Percentiles rank a stretch among this genome's conserved stretches.
Evolutionary conservation across 2,888 invertebrate genomes (phyloP).

Genomic region (Holacanthella duospinosa): DNA sequence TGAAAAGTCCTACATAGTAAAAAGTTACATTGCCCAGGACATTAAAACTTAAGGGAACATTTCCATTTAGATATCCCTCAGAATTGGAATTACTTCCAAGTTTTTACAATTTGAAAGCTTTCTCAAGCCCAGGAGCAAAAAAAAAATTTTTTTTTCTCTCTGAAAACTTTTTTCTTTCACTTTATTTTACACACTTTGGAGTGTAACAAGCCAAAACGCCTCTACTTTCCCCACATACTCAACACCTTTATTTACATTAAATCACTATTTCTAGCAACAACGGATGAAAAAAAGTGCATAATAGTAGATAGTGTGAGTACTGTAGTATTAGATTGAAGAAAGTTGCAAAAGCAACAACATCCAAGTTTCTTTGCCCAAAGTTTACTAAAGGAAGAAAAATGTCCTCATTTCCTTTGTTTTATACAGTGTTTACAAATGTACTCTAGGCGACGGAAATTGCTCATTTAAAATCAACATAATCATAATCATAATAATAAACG

Average conservation of each 20-base stretch:
- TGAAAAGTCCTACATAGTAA: no score
- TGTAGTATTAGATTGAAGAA: no score
- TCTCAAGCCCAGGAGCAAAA: neutral
- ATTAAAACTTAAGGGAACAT: no score
- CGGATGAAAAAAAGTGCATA: no score
- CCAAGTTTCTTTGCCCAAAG: neutral
- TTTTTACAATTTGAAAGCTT: neutral
- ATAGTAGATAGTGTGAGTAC: no score
- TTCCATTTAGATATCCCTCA: neutral
- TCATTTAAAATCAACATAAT: constrained; percentile 3
- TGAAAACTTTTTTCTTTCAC: no score
- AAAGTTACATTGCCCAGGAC: no score
- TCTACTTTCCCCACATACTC: neutral
- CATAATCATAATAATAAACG: neutral
- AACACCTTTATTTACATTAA: neutral
- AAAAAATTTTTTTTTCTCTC: neutral
- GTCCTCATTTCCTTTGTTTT: neutral
- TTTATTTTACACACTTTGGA: no score
- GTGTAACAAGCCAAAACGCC: neutral
- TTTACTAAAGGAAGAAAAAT: neutral
- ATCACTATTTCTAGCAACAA: neutral
- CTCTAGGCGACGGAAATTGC: neutral
- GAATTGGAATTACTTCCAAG: neutral
- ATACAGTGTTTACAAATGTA: neutral
- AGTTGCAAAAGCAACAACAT: no score